phyloP scores from a whole-genome alignment of 2,888 invertebrate species.

The Apodemia hepburni region DNA sequence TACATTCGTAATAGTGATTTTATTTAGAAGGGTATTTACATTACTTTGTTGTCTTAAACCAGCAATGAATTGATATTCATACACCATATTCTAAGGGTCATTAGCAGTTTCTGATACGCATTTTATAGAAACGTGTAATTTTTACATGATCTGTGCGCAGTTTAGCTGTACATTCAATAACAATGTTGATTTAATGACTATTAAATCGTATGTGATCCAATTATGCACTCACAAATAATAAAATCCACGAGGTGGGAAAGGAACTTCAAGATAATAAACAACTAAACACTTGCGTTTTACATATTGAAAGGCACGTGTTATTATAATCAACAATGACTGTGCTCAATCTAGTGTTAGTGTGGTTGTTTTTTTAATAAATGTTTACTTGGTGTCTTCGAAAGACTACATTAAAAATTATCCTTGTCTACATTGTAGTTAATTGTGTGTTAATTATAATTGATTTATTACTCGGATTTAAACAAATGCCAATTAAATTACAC shows the following conservation, averaged over 20 bases:
- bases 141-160: conserved; percentile 39
- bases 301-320: conserved; percentile 4
- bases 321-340: background rate
- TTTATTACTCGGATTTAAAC: background rate
- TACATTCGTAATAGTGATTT: background rate
- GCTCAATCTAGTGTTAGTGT: background rate
- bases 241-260: conserved; percentile 55
- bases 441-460: background rate
- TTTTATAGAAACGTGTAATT: conserved; percentile 17
- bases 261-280: background rate
- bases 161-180: conserved; percentile 28
- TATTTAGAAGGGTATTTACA: conserved; percentile 24
- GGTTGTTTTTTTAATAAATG: background rate
- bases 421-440: background rate
- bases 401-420: background rate
- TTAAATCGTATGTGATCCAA: conserved; percentile 42
- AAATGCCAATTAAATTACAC: background rate
- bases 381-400: background rate
- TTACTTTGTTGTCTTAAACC: background rate
- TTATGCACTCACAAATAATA: conserved; percentile 49
- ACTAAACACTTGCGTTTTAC: conserved; percentile 6
- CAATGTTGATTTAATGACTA: conserved; percentile 24
- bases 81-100: conserved; percentile 6
- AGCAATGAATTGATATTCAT: conserved; percentile 1
- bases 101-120: conserved; percentile 18